These are phyloP conservation scores for Ceratina calcarata DNA, from an alignment of 1,140 invertebrate species.

Conservation along the genomic window DNA sequence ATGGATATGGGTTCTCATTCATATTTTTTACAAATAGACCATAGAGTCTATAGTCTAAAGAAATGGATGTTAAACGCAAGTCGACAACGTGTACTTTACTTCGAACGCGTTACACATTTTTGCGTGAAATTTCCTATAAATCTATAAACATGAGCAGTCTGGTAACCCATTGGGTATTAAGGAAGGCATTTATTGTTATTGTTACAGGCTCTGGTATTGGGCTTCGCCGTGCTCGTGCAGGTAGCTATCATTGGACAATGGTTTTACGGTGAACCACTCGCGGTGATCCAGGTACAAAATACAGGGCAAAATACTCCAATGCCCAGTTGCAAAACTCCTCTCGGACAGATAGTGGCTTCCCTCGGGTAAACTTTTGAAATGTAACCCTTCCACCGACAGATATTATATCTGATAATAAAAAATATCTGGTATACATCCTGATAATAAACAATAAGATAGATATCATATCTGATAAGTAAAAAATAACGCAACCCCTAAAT, in stretches of 20 bases:
- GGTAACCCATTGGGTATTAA: not conserved
- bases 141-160: too few relatives aligned
- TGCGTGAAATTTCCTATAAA: too few relatives aligned
- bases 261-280: conserved; percentile 87
- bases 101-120: too few relatives aligned
- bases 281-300: conserved; percentile 81
- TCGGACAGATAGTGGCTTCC: conserved; percentile 76
- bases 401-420: not conserved
- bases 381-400: conserved; percentile 23
- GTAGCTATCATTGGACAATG: conserved; percentile 93
- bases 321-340: conserved; percentile 74
- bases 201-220: conserved; percentile 88
- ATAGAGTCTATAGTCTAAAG: too few relatives aligned
- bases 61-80: too few relatives aligned
- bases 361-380: conserved; percentile 71
- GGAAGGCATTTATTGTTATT: conserved; percentile 31
- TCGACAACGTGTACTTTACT: too few relatives aligned
- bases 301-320: conserved; percentile 56
- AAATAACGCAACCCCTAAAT: too few relatives aligned
- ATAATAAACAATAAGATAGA: too few relatives aligned
- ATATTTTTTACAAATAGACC: too few relatives aligned
- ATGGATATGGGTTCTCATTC: not conserved
- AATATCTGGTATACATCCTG: too few relatives aligned
- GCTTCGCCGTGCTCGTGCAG: conserved; percentile 94
- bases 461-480: too few relatives aligned